phyloP scores from a whole-genome alignment of 2,888 invertebrate species.

The Scelioninae gen. 1 region DNA sequence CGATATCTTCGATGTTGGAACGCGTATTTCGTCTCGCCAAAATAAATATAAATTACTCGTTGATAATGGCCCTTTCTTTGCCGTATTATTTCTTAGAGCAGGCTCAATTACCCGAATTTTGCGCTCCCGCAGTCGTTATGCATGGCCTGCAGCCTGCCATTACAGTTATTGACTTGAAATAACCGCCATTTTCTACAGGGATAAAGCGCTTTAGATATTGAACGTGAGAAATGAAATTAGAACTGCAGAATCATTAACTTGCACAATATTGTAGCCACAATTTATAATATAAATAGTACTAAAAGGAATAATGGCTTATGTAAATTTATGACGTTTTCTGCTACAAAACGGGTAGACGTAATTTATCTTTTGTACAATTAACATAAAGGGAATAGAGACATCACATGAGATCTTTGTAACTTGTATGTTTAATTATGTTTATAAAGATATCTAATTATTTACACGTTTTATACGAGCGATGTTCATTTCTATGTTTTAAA shows the following conservation, averaged over 20 bases:
- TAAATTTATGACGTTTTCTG: conserved; percentile 16
- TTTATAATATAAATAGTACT: conserved; percentile 47
- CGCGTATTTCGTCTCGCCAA: conserved; percentile 43
- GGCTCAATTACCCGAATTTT: conserved; percentile 63
- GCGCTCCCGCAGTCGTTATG: conserved; percentile 58
- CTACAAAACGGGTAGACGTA: background rate
- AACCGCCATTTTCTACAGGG: conserved; percentile 58
- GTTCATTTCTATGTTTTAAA: too few relatives aligned
- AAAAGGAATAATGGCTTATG: conserved; percentile 46
- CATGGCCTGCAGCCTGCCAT: conserved; percentile 58
- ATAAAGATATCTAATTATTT: too few relatives aligned
- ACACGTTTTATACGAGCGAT: too few relatives aligned
- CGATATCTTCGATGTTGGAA: too few relatives aligned
- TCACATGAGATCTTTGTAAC: too few relatives aligned
- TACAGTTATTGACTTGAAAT: conserved; percentile 68
- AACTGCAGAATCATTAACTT: conserved; percentile 34
- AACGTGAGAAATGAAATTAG: conserved; percentile 62
- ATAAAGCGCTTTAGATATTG: conserved; percentile 61
- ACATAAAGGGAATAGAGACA: too few relatives aligned
- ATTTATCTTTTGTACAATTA: background rate
- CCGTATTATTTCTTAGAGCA: conserved; percentile 56
- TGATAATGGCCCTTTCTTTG: conserved; percentile 54
- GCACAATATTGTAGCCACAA: conserved; percentile 37
- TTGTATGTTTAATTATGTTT: too few relatives aligned
- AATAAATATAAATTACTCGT: conserved; percentile 61